These are phyloP conservation scores for Parauchenoglanis punctatus DNA, from an alignment of 2,797 vertebrate species.

Conservation along the genomic window DNA sequence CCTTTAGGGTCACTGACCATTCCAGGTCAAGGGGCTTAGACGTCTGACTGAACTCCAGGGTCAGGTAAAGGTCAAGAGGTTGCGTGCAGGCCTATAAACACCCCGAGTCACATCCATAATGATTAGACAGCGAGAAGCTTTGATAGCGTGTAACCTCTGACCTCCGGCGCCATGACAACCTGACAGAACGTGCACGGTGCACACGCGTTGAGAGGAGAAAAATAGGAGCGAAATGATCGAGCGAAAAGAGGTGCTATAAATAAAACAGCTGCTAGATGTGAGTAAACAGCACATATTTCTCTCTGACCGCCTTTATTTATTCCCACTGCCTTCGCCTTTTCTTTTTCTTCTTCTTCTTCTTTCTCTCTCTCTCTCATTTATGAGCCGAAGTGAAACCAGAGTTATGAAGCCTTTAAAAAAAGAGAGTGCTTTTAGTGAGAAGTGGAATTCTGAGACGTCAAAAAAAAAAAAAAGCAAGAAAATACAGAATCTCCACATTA, in stretches of 20 bases:
- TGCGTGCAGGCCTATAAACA: slow-evolving; percentile 64
- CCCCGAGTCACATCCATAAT: slow-evolving; percentile 61
- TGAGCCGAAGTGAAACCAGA: not conserved
- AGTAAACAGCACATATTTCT: slow-evolving; percentile 39
- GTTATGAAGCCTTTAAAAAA: not conserved
- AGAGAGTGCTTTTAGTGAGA: not conserved
- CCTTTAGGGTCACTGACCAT: slow-evolving; percentile 26
- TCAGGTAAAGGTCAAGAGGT: slow-evolving; percentile 65
- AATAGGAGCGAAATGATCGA: not conserved
- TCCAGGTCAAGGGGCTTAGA: slow-evolving; percentile 49
- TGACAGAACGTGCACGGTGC: slow-evolving; percentile 24
- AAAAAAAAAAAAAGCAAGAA: not conserved
- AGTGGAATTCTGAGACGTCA: not conserved
- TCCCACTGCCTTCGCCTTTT: not conserved
- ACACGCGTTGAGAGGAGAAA: not conserved
- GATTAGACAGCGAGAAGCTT: slow-evolving; percentile 66
- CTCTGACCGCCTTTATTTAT: slow-evolving; percentile 43
- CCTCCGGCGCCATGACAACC: slow-evolving; percentile 61
- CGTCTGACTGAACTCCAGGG: slow-evolving; percentile 56
- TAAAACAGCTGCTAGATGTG: slow-evolving; percentile 13
- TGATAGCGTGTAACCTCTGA: slow-evolving; percentile 65
- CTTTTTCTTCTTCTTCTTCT: not conserved
- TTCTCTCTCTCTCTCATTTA: not conserved
- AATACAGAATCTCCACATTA: not conserved
- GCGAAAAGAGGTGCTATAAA: slow-evolving; percentile 51